These are phyloP conservation scores for Gonatopus flavifemur DNA, from an alignment of 1,140 invertebrate species.

Conservation along the genomic window DNA sequence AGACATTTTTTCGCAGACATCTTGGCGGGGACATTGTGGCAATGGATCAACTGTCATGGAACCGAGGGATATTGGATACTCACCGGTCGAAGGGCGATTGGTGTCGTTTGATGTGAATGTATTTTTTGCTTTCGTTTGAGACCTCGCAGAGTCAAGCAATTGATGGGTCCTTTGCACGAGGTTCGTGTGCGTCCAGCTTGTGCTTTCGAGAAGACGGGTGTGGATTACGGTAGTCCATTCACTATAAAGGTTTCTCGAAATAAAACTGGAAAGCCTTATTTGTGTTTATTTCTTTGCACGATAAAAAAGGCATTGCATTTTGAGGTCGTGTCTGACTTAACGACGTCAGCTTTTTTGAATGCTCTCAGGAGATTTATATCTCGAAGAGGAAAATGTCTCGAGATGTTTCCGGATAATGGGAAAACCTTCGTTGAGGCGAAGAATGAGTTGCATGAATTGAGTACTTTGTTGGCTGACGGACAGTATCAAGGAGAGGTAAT, in stretches of 20 bases:
- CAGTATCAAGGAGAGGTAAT: too few species aligned
- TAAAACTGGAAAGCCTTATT: constrained; percentile 21
- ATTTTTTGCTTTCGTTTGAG: constrained; percentile 23
- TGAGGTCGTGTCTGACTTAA: constrained; percentile 21
- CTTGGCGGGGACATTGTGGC: too few species aligned
- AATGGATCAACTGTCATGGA: too few species aligned
- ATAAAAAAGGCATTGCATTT: constrained; percentile 20
- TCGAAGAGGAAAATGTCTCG: constrained; percentile 28
- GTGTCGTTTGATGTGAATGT: constrained; percentile 10
- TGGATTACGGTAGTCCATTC: constrained; percentile 28
- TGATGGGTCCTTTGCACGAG: constrained; percentile 27
- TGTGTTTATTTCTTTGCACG: constrained; percentile 27
- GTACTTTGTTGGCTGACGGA: not conserved
- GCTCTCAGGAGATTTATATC: constrained; percentile 39
- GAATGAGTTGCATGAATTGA: constrained; percentile 20
- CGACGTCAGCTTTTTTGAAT: constrained; percentile 30
- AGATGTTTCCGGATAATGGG: constrained; percentile 40
- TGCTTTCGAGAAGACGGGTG: constrained; percentile 27
- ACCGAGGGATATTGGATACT: constrained; percentile 20
- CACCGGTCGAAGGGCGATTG: constrained; percentile 8
- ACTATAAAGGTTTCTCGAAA: constrained; percentile 14
- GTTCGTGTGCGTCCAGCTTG: constrained; percentile 17
- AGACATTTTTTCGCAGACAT: too few species aligned
- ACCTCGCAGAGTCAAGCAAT: constrained; percentile 4
- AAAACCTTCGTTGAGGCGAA: constrained; percentile 40